Conservation (phyloP, 92 coral and sea anemone species). For the Parazoanthus swiftii region DNA sequence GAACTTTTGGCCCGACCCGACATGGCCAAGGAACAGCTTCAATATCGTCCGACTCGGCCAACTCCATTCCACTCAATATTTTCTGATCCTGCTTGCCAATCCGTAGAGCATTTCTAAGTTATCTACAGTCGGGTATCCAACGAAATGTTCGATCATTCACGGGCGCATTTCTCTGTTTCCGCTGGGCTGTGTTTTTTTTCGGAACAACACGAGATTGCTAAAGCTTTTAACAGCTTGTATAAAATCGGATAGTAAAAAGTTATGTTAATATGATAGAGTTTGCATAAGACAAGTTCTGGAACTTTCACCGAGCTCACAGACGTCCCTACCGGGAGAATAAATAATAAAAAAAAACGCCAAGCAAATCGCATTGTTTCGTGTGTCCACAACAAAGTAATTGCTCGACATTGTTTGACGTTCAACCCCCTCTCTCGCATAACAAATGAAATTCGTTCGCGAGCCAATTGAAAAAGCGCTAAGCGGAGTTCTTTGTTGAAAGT, state of each 20-base stretch:
- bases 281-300: background rate
- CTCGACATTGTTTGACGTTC: slow-evolving; percentile 31
- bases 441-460: background rate
- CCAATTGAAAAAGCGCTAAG: slow-evolving; percentile 26
- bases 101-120: background rate
- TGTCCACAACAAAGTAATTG: slow-evolving; percentile 30
- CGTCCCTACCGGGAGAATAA: background rate
- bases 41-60: background rate
- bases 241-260: slow-evolving; percentile 7
- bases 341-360: slow-evolving; percentile 14
- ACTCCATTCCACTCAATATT: background rate
- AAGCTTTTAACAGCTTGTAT: background rate
- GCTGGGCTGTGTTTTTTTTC: background rate
- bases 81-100: background rate
- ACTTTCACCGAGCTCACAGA: background rate
- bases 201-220: background rate
- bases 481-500: background rate
- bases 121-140: background rate
- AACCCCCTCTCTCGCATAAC: slow-evolving; percentile 12
- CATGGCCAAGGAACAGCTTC: slow-evolving; percentile 30
- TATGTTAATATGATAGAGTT: background rate
- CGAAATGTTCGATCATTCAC: background rate
- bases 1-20: slow-evolving; percentile 33
- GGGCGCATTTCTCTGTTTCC: background rate
- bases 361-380: slow-evolving; percentile 12